Evolutionary conservation across 2,888 invertebrate genomes (phyloP), one percentile per base, ranked within the genome.

Genomic region (Tryphoninae sp.): DNA sequence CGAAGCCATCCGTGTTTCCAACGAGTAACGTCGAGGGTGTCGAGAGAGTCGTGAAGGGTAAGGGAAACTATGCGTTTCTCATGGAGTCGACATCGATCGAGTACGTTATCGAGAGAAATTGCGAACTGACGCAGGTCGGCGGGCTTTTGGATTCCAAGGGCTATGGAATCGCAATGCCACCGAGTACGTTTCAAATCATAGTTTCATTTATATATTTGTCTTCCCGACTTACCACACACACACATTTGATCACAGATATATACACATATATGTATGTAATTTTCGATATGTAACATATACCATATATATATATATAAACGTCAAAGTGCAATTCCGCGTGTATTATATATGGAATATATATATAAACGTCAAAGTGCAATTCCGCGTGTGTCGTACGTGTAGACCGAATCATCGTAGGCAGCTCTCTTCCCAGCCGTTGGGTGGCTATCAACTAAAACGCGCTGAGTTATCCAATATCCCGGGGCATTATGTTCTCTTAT

Each of bases 31-130:
- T 95, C 61, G 97, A 97, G 88, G 99, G 98, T 0, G 95, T 98
- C 0, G 96, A 97, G 13, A 94, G 97, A 80, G 98, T 98, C 0
- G 88, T 94, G 72, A 96, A 95, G 91, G 95, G 95, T 58, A 96
- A 96, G 91, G 94, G 96, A 71, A 94, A 94, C 74, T 99, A 98
- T 91, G 99, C 99, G 2, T 99, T 96, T 91, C 93, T 99, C 62
- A 98, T 99, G 97, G 99, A 99, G 93, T 98, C 98, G 6, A 96
- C 98, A 0, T 96, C 96, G 0, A 96, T 99, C 84, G 99, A 99
- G 92, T 99, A 98, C 92, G 96, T 96, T 87, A 94, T 96, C 83
- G 96, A 97, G 91, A 94, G 96, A 82, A 94, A 97, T 87, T 98
- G 98, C 89, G 96, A 97, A 65, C 93, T 98, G 83, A 96, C 95